A percentile compares a stretch with the other conserved stretches of the same genome.
phyloP scores from a whole-genome alignment of 2,113 vertebrate species.

The Rhombomys opimus region DNA sequence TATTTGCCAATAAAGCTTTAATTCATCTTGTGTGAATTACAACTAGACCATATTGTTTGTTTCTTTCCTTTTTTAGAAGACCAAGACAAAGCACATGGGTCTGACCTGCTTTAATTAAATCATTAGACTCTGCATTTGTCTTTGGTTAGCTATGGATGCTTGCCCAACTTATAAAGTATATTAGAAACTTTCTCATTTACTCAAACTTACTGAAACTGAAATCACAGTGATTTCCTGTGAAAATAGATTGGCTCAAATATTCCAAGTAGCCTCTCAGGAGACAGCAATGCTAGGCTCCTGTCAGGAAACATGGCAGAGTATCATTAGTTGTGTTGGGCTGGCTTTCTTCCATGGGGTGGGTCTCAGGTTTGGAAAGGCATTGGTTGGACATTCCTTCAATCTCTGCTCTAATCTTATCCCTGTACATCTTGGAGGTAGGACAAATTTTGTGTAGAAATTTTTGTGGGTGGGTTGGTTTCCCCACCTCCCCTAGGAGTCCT shows the following conservation, averaged over 20 bases:
- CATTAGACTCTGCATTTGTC: neutral
- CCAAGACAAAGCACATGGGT: neutral
- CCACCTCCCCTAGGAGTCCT: too few relatives aligned
- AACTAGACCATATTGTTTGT: neutral
- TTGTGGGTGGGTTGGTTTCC: too few relatives aligned
- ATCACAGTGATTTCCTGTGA: neutral
- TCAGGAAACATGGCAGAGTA: too few relatives aligned
- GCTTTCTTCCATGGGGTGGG: too few relatives aligned
- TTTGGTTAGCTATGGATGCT: neutral
- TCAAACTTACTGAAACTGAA: neutral
- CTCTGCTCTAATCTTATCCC: too few relatives aligned
- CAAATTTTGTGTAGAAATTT: too few relatives aligned
- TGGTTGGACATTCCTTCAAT: too few relatives aligned
- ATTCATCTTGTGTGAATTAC: neutral
- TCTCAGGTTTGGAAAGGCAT: too few relatives aligned
- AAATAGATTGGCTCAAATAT: neutral
- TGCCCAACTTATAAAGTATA: neutral
- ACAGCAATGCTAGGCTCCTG: too few relatives aligned
- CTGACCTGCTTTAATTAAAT: neutral
- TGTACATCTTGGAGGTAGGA: too few relatives aligned
- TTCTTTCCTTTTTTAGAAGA: neutral
- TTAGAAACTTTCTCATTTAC: constrained; percentile 22
- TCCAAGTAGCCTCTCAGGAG: neutral
- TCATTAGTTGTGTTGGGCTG: too few relatives aligned
- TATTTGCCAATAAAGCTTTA: neutral